Evolutionary conservation across 2,113 vertebrate species (phyloP), one percentile per base, ranked within the genome.

Genomic region (Beaufortia kweichowensis): DNA sequence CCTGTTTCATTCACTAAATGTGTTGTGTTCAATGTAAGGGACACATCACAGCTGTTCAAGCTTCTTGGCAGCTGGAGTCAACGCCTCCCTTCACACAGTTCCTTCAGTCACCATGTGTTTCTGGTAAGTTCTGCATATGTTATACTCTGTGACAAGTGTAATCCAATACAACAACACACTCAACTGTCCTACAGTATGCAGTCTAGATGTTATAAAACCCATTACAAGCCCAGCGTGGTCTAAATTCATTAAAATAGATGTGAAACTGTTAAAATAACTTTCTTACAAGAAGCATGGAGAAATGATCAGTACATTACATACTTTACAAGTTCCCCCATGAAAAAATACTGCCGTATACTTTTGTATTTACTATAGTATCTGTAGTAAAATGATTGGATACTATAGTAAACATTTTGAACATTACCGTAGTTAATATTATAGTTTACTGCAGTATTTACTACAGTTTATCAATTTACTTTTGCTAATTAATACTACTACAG

Each of bases 51-150:
- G 64, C 23, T 73, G 56, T 26, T 39, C 63, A 35, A 50, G 24
- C 41, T 55, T 69, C 64, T 29, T 59, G 50, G 62, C 63, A 78
- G 24, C 70, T 28, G 64, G 17, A 33, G 24, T 75, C 56, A 81
- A 35, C 59, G 62, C 64, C 62, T 73, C 19, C 53, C 62, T 78
- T 57, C 43, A 26, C 11, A 48, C 48, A 24, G 21, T 26, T 56
- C 10, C 35, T 31, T 61, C 29, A 26, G 28, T 61, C 31, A 26
- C 23, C 75, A 56, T 56, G 68, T 61, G 43, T 77, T 70, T 65
- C 56, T 59, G 31, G n/a, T 26, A 39, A 61, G 29, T 43, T 59
- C 29, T 75, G 55, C 24, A 31, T 26, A n/a, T 24, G 72, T 6
- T 46, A 15, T 56, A 41, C 43, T 69, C 14, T 56, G 6, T 76